Conservation (phyloP, 2,113 vertebrate species). For the Amia ocellicauda region DNA sequence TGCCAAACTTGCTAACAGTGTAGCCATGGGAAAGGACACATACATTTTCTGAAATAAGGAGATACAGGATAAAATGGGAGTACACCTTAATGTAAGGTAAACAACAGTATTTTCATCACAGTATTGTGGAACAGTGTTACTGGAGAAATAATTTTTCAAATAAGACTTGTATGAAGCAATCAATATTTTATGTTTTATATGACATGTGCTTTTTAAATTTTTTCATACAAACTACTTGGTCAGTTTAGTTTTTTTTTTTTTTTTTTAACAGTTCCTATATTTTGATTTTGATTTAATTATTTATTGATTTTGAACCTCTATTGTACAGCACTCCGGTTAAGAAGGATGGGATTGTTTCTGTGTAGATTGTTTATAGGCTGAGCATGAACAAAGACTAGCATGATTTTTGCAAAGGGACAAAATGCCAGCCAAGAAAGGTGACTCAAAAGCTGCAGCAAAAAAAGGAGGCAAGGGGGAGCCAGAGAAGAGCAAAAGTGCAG, state of each 20-base stretch:
- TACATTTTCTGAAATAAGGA: conserved; percentile 32
- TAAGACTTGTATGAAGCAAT: conserved; percentile 6
- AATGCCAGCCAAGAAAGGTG: conserved; percentile 80
- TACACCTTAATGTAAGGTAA: conserved; percentile 29
- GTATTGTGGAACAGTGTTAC: no score
- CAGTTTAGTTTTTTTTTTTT: neutral
- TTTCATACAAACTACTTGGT: neutral
- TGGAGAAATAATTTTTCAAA: conserved; percentile 11
- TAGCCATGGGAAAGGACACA: conserved; percentile 41
- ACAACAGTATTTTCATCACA: neutral
- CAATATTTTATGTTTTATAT: conserved; percentile 3
- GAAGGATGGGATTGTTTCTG: conserved; percentile 27
- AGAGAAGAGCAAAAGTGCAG: conserved; percentile 52
- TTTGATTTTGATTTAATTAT: neutral
- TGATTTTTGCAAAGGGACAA: conserved; percentile 40
- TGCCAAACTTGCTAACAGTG: conserved; percentile 49
- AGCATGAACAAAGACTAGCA: conserved; percentile 39
- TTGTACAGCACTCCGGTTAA: neutral
- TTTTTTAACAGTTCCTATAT: neutral
- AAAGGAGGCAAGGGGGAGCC: conserved; percentile 59
- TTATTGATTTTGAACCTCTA: conserved; percentile 21
- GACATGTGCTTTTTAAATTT: conserved; percentile 9
- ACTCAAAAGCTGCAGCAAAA: conserved; percentile 53
- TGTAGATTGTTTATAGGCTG: conserved; percentile 17
- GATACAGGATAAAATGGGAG: conserved; percentile 24